Evolutionary conservation across 2,113 vertebrate genomes (phyloP), one percentile per base, ranked within the genome.

Genomic region (Oostethus manadensis): DNA sequence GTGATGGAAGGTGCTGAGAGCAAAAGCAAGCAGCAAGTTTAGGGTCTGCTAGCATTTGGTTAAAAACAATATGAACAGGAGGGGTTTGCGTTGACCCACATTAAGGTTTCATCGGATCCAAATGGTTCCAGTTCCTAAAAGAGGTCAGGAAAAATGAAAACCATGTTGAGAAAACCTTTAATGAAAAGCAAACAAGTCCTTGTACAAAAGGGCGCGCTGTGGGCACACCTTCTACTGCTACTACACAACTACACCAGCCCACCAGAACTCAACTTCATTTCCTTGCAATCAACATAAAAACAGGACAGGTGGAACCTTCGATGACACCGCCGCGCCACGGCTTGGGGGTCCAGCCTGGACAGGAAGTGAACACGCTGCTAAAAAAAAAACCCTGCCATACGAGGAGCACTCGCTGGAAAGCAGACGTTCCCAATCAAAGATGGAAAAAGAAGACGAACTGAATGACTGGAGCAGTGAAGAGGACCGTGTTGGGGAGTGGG

Each of bases 241-340:
- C 96, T 97, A 97, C 95, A 96, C 94, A 97, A 98, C 95, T 96
- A 95, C 95, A 94, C 96, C 96, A 98, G 94, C 97, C 95, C 96
- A 98, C 94, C 96, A 97, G 95, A 89, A 94, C 97, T 96, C 98
- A 94, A 98, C 90, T 96, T 95, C 94, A 97, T 92, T 97, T 93
- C 92, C 10, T 38, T 10, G 2, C 9, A 11, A 38, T 38, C 35
- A 38, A 38, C 35, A 38, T 38, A 56, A 43, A 59, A 60, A 15
- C 51, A 42, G 65, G 78, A 67, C 26, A 11, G 9, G 10, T 38
- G 35, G 10, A 38, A 11, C 35, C 16, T 29, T 4, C 18, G 38
- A 54, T 20, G 26, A 55, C 33, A 40, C n/a, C 11, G 8, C 20
- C 10, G n/a, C 17, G 1, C 26, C 20, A 17, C 23, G 10, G 29